Conservation (phyloP, 2,113 vertebrate genomes). For the Pomatostomus ruficeps region DNA sequence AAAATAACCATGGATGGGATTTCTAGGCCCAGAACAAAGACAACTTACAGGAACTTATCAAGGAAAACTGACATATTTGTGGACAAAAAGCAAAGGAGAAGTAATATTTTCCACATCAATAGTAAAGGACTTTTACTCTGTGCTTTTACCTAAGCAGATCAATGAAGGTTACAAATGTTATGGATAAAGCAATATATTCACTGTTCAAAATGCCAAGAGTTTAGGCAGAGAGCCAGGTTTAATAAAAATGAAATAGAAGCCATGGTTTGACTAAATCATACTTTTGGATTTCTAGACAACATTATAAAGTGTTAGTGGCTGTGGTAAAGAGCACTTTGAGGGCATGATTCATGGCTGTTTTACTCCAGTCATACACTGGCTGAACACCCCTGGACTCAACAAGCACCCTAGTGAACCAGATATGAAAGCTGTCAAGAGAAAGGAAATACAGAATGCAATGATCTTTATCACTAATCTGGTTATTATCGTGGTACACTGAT, state of each 20-base stretch:
- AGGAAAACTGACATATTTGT: background rate
- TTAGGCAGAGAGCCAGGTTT: constrained; percentile 47
- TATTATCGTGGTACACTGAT: background rate
- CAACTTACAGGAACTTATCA: background rate
- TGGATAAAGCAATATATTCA: constrained; percentile 40
- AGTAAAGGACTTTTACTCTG: constrained; percentile 47
- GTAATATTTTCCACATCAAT: constrained; percentile 46
- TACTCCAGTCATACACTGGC: background rate
- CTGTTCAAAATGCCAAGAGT: constrained; percentile 46
- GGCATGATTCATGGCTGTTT: constrained; percentile 10
- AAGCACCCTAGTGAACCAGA: constrained; percentile 4
- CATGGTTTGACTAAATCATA: constrained; percentile 14
- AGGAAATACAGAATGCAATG: background rate
- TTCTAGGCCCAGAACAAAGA: background rate
- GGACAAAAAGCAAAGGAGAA: constrained; percentile 28
- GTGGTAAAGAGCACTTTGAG: background rate
- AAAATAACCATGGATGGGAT: background rate
- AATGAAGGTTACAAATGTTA: constrained; percentile 63
- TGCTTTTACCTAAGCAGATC: constrained; percentile 53
- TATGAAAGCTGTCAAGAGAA: background rate
- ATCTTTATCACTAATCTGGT: background rate
- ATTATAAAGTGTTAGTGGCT: constrained; percentile 22
- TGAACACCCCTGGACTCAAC: background rate
- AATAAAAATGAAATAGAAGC: constrained; percentile 52
- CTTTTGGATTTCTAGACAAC: constrained; percentile 23